A percentile compares a stretch with the other conserved stretches of the same genome.
Evolutionary conservation across 2,888 invertebrate genomes (phyloP).

Genomic region (Ectropis crepuscularia): DNA sequence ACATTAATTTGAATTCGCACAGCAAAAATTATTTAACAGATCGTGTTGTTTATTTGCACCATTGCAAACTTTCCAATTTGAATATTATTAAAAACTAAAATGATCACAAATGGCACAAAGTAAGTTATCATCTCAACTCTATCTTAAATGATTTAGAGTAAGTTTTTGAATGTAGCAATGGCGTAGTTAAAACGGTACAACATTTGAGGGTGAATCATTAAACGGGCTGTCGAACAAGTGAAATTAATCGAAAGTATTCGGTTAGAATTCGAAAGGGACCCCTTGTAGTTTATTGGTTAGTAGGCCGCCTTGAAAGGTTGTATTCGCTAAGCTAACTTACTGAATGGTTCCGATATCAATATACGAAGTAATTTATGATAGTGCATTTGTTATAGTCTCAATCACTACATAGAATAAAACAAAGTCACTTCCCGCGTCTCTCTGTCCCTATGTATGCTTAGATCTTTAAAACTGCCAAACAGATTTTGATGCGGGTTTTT

Average conservation of each 20-base stretch:
- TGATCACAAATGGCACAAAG: conserved; percentile 43
- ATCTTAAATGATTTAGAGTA: conserved; percentile 46
- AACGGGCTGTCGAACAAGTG: conserved; percentile 68
- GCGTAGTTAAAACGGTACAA: conserved; percentile 47
- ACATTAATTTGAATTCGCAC: conserved; percentile 59
- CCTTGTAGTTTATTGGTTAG: conserved; percentile 57
- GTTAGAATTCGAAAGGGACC: conserved; percentile 64
- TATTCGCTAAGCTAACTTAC: conserved; percentile 5
- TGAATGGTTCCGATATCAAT: too few relatives aligned
- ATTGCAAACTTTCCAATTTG: conserved; percentile 49
- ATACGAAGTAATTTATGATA: too few relatives aligned
- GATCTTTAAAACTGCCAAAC: too few relatives aligned
- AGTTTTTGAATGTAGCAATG: conserved; percentile 46
- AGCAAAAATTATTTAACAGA: conserved; percentile 67
- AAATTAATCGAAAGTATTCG: conserved; percentile 75
- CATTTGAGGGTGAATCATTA: conserved; percentile 67
- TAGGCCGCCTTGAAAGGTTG: conserved; percentile 34
- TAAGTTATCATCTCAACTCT: conserved; percentile 48
- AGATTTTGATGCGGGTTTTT: too few relatives aligned
- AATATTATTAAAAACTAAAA: conserved; percentile 49
- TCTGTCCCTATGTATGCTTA: too few relatives aligned
- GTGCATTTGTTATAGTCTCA: too few relatives aligned
- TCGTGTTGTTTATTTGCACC: conserved; percentile 67
- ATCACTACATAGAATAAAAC: too few relatives aligned
- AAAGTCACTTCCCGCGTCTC: too few relatives aligned